These are phyloP conservation scores for Boloria euphrosyne DNA, from an alignment of 2,888 invertebrate genomes.

Conservation along the genomic window DNA sequence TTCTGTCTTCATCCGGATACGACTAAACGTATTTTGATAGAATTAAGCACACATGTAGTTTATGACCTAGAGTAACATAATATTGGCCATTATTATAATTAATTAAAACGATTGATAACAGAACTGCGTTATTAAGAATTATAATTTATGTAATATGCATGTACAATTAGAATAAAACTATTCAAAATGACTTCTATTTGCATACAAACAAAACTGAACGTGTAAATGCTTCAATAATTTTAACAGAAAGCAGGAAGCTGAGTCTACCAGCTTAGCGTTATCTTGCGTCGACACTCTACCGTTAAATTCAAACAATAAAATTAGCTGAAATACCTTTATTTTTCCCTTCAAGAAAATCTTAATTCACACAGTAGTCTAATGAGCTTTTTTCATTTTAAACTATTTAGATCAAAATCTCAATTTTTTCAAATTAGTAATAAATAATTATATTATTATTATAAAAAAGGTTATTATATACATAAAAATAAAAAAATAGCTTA, in stretches of 20 bases:
- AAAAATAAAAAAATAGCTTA: no score
- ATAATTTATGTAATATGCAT: no score
- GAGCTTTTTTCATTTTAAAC: neutral
- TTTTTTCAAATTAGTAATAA: neutral
- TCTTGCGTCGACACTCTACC: conserved; percentile 26
- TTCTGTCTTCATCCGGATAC: no score
- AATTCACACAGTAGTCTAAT: conserved; percentile 1
- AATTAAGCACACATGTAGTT: no score
- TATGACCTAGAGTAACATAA: no score
- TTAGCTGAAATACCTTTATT: conserved; percentile 23
- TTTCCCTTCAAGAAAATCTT: neutral
- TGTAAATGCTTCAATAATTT: conserved; percentile 19
- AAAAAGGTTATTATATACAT: no score
- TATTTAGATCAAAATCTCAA: neutral
- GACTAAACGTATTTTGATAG: no score
- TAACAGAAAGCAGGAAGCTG: conserved; percentile 18
- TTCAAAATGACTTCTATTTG: neutral
- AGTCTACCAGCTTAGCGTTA: conserved; percentile 24
- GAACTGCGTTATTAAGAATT: no score
- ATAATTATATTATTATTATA: no score
- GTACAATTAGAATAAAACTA: neutral
- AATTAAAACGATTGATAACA: no score
- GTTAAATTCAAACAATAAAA: conserved; percentile 29
- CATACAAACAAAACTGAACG: conserved; percentile 14
- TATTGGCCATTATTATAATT: no score